A percentile compares a stretch with the other conserved stretches of the same genome.
Evolutionary conservation across 2,797 vertebrate species (phyloP).

Genomic region (Cossypha polioptera): DNA sequence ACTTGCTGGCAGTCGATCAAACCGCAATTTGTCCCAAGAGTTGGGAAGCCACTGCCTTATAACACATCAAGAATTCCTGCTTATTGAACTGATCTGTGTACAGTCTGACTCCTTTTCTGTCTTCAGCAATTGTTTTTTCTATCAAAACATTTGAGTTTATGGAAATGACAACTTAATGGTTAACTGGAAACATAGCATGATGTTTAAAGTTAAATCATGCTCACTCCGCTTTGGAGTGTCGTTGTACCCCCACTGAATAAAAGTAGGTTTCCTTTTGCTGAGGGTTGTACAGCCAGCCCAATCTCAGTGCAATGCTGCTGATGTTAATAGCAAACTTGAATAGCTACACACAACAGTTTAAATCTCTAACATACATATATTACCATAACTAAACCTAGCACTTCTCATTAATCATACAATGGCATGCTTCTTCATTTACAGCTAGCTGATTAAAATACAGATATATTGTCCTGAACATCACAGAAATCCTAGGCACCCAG

Average conservation of each 20-base stretch:
- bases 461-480: neutral
- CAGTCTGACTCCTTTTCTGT: neutral
- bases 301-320: neutral
- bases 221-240: neutral
- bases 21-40: constrained; percentile 48
- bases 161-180: constrained; percentile 6
- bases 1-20: constrained; percentile 50
- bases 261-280: neutral
- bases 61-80: neutral
- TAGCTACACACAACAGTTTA: neutral
- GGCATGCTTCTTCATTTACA: neutral
- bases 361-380: neutral
- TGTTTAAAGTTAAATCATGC: neutral
- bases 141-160: constrained; percentile 15
- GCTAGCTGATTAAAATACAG: constrained; percentile 13
- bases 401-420: constrained; percentile 2
- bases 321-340: neutral
- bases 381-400: neutral
- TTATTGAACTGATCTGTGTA: neutral
- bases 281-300: neutral
- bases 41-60: constrained; percentile 31
- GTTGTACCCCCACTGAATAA: neutral
- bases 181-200: neutral
- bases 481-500: neutral
- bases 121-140: constrained; percentile 4